Base-by-base conservation (phyloP, 2,888 invertebrate species). In the Suillia variegata region DNA sequence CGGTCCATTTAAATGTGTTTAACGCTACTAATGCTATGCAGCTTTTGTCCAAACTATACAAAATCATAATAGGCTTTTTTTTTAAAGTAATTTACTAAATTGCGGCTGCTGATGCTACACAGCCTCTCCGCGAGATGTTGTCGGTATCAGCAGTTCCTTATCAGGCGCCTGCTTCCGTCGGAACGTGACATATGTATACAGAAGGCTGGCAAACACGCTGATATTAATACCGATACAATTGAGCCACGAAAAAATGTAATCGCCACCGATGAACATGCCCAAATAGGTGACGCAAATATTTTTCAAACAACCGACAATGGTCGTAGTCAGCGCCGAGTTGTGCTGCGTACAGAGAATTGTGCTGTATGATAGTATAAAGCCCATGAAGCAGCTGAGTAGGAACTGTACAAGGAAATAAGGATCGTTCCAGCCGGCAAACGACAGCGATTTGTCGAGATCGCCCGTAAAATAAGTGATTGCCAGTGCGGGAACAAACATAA, bases 271-370 rank as follows among this genome's bases (percentile, higher is more conserved):
- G 47, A 97, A 88, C 98, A 99, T 99, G 24, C 98, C 98, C 65
- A 96, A 85, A 83, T 99, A 99, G 1, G 99, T 99, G 2, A 99
- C 94, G 69, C 96, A 88, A 69, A 99, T 93, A 83, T 99, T 99
- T 85, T 99, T 99, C 57, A 99, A 85, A 76, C 98, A 98, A 4
- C 99, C 99, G 67, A 99, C 94, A 62, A 99, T 97, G 4, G 98
- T 97, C 1, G 99, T 99, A 0, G 99, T 99, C 51, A 99, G 85
- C n/a, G 99, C 98, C 59, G 98, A 98, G 82, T 99, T 99, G 81
- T 93, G 89, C 73, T 93, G 90, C 0, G 98, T 99, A 83, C 99
- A 99, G 45, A 98, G 81, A 74, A 99, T 92, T 13, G 96, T 93
- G 79, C 96, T 94, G 80, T 97, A 98, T 48, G 94, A 94, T 54